A percentile compares a stretch with the other conserved stretches of the same genome.
phyloP scores from a whole-genome alignment of 1,140 invertebrate genomes.

The Dinothrombium tinctorium region DNA sequence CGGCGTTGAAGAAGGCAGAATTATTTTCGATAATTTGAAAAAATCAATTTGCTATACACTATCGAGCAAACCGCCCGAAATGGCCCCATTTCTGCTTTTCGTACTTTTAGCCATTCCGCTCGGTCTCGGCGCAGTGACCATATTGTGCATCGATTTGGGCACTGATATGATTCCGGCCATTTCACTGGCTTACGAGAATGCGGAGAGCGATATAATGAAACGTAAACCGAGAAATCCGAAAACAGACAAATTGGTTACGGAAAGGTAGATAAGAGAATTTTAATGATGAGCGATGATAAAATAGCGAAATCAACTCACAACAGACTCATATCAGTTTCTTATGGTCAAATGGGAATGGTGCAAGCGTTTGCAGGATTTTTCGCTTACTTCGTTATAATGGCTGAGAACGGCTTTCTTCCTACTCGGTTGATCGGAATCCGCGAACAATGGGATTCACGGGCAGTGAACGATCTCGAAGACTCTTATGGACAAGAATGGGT shows the following conservation, averaged over 20 bases:
- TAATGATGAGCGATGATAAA: slow-evolving; percentile 78
- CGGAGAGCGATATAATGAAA: slow-evolving; percentile 45
- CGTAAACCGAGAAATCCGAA: slow-evolving; percentile 36
- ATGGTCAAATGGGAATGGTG: slow-evolving; percentile 30
- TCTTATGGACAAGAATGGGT: slow-evolving; percentile 38
- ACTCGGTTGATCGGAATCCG: slow-evolving; percentile 26
- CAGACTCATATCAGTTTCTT: slow-evolving; percentile 54
- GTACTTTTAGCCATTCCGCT: slow-evolving; percentile 90
- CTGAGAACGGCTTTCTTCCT: slow-evolving; percentile 33
- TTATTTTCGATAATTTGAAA: slow-evolving; percentile 98
- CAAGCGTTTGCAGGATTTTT: slow-evolving; percentile 29
- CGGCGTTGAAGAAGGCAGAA: slow-evolving; percentile 85
- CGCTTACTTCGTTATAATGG: slow-evolving; percentile 33
- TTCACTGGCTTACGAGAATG: slow-evolving; percentile 39
- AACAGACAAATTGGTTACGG: slow-evolving; percentile 37
- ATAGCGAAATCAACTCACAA: slow-evolving; percentile 96
- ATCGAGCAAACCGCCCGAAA: slow-evolving; percentile 98
- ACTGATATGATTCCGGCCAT: slow-evolving; percentile 79
- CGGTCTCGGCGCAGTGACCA: slow-evolving; percentile 91
- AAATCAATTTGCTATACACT: slow-evolving; percentile 98
- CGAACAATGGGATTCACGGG: slow-evolving; percentile 29
- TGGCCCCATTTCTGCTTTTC: slow-evolving; percentile 93
- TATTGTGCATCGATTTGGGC: slow-evolving; percentile 98
- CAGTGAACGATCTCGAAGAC: slow-evolving; percentile 30
- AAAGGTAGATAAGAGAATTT: too few species aligned